These are phyloP conservation scores for Drosophila kikkawai DNA, from an alignment of 1,140 invertebrate genomes.

Conservation along the genomic window DNA sequence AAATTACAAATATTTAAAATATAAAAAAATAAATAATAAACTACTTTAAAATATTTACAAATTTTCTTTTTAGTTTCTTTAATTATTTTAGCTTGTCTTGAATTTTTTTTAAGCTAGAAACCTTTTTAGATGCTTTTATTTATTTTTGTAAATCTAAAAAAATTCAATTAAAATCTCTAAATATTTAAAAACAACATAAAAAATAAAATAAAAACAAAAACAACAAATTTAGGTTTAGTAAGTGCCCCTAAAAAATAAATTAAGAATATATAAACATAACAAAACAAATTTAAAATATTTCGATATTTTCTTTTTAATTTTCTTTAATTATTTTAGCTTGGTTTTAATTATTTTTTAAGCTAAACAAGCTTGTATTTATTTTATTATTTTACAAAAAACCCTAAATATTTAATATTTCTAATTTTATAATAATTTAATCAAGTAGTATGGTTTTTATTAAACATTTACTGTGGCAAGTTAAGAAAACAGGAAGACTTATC, in stretches of 20 bases:
- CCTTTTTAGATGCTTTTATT: background rate
- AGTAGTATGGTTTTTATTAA: background rate
- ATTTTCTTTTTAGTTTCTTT: background rate
- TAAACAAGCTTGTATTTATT: background rate
- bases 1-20: background rate
- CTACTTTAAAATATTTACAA: background rate
- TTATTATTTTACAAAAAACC: background rate
- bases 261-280: background rate
- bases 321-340: background rate
- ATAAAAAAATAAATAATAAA: background rate
- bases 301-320: background rate
- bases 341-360: background rate
- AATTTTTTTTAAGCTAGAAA: background rate
- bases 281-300: background rate
- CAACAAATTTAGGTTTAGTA: background rate
- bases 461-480: background rate
- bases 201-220: background rate
- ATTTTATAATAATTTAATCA: too few species aligned
- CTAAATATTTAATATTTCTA: too few species aligned
- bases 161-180: too few species aligned
- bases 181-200: too few species aligned
- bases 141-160: background rate
- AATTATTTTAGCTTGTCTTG: background rate
- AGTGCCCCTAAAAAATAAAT: background rate
- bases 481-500: constrained; percentile 56